Conservation (phyloP, 1,140 invertebrate species). For the Macrocentrus cingulum region DNA sequence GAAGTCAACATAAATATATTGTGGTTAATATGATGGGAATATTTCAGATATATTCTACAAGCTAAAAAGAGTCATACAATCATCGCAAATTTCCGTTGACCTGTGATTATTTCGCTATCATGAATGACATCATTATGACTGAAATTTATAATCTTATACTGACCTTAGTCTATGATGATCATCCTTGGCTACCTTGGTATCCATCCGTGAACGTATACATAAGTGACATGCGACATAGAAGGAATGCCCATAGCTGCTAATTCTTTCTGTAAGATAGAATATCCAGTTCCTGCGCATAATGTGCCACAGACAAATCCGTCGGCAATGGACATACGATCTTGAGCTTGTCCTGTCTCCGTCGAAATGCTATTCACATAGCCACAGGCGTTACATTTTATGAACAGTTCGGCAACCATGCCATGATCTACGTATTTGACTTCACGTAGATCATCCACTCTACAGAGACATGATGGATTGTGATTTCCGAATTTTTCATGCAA, state of each 20-base stretch:
- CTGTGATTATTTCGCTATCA: no score
- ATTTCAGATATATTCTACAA: no score
- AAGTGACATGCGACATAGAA: conserved; percentile 31
- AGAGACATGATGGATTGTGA: neutral
- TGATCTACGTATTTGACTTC: neutral
- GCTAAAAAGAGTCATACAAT: no score
- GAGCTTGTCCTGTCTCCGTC: conserved; percentile 17
- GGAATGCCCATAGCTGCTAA: conserved; percentile 31
- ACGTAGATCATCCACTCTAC: conserved; percentile 1
- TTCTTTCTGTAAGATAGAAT: conserved; percentile 27
- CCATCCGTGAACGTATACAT: no score
- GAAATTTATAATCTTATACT: no score
- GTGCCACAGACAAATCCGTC: conserved; percentile 27
- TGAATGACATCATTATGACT: no score
- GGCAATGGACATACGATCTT: conserved; percentile 24
- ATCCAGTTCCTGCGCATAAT: conserved; percentile 29
- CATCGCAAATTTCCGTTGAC: no score
- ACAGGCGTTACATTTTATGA: conserved; percentile 31
- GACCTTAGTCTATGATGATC: no score
- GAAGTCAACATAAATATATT: no score
- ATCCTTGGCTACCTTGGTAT: no score
- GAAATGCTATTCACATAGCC: conserved; percentile 26
- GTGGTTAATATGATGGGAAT: no score
- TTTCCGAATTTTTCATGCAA: conserved; percentile 10
- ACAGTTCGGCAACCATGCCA: conserved; percentile 17